These are phyloP conservation scores for Danio choprae DNA, from an alignment of 2,797 vertebrate genomes.

Conservation along the genomic window DNA sequence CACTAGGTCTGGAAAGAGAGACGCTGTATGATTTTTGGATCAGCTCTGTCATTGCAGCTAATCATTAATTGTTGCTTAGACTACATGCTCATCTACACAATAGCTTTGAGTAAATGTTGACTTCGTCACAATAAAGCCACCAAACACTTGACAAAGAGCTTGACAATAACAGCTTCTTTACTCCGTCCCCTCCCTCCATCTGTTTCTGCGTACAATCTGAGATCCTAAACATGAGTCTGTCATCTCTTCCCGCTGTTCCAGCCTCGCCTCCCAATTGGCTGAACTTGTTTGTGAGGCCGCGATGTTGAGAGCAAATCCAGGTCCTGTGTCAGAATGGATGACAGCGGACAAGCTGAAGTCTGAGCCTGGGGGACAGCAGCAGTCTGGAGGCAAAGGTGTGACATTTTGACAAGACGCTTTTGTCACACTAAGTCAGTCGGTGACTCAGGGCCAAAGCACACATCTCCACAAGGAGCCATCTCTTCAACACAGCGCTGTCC, in stretches of 20 bases:
- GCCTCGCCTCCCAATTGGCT: not conserved
- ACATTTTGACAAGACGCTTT: constrained; percentile 51
- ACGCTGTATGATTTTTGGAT: not conserved
- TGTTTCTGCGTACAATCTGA: constrained; percentile 14
- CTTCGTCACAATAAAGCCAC: constrained; percentile 25
- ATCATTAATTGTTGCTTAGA: constrained; percentile 26
- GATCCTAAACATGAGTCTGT: constrained; percentile 2
- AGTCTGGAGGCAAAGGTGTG: constrained; percentile 46
- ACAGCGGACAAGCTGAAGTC: constrained; percentile 51
- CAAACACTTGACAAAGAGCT: constrained; percentile 30
- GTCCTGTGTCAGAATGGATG: constrained; percentile 47
- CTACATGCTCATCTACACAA: constrained; percentile 7
- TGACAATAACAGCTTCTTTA: constrained; percentile 15
- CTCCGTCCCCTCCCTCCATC: not conserved
- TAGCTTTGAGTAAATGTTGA: constrained; percentile 18
- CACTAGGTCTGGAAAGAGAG: not conserved
- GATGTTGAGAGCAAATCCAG: not conserved
- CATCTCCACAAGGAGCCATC: constrained; percentile 20
- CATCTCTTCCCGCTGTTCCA: constrained; percentile 2
- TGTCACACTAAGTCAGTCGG: constrained; percentile 43
- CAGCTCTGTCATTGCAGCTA: not conserved
- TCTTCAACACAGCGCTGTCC: not conserved
- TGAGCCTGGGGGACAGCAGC: constrained; percentile 36
- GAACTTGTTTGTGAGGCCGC: not conserved
- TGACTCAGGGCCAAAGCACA: constrained; percentile 32